Evolutionary conservation across 92 coral and sea anemone species (phyloP).

Genomic region (Chrysogorgia sp.): DNA sequence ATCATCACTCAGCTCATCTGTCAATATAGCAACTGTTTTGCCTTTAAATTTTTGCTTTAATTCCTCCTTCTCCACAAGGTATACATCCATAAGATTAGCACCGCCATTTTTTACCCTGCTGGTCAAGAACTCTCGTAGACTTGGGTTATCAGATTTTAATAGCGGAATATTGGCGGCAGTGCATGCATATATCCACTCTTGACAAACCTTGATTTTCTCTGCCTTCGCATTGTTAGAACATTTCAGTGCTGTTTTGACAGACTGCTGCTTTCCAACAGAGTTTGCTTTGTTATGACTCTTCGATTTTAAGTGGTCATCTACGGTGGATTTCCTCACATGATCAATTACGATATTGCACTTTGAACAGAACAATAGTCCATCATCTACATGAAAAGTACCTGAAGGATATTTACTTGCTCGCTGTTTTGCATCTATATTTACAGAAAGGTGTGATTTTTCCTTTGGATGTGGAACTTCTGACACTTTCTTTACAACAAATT

Average conservation of each 20-base stretch:
- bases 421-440: no score
- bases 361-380: conserved; percentile 52
- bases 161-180: conserved; percentile 66
- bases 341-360: conserved; percentile 47
- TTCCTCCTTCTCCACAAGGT: conserved; percentile 44
- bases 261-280: conserved; percentile 25
- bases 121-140: conserved; percentile 44
- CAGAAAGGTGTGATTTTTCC: no score
- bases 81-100: conserved; percentile 49
- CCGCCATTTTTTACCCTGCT: conserved; percentile 61
- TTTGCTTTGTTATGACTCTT: conserved; percentile 36
- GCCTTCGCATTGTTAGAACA: conserved; percentile 17
- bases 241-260: conserved; percentile 38
- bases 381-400: conserved; percentile 47
- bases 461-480: no score
- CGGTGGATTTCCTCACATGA: conserved; percentile 46
- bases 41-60: conserved; percentile 48
- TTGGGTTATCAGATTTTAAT: conserved; percentile 58
- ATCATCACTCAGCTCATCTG: conserved; percentile 52
- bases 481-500: no score
- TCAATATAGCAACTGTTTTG: conserved; percentile 43
- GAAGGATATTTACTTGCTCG: no score
- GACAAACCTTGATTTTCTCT: conserved; percentile 60
- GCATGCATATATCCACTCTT: conserved; percentile 64
- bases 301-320: conserved; percentile 47